Evolutionary conservation across 2,113 vertebrate genomes (phyloP).

Genomic region (Sorex fumeus): DNA sequence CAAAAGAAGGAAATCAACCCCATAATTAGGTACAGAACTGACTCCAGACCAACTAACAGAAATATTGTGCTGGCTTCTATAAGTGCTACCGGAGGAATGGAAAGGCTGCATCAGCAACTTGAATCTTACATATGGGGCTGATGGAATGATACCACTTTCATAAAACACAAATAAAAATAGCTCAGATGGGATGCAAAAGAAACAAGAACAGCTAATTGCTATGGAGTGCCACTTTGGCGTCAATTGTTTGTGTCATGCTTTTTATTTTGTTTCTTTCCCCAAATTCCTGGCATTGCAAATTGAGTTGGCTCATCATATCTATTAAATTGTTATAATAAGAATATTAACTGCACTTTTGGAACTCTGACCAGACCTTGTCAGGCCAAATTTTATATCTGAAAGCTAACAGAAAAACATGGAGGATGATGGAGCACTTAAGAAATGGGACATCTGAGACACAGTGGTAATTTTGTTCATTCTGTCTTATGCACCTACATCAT

Average conservation of each 20-base stretch:
- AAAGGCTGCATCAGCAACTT: neutral
- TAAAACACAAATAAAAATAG: slow-evolving; percentile 31
- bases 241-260: neutral
- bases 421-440: neutral
- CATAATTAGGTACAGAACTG: slow-evolving; percentile 78
- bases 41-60: slow-evolving; percentile 74
- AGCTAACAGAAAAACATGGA: neutral
- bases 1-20: slow-evolving; percentile 77
- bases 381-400: neutral
- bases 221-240: neutral
- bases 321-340: neutral
- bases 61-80: slow-evolving; percentile 59
- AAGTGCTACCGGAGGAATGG: neutral
- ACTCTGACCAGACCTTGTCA: neutral
- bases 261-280: rapidly evolving
- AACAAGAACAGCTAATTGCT: slow-evolving; percentile 45
- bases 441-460: neutral
- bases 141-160: neutral
- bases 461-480: neutral
- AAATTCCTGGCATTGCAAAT: slow-evolving; percentile 22
- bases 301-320: neutral
- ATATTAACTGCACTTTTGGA: neutral
- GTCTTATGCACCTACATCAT: neutral
- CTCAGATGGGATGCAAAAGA: neutral
- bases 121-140: neutral